Base-by-base conservation (phyloP, 2,797 vertebrate genomes). In the Clarias pachynema region DNA sequence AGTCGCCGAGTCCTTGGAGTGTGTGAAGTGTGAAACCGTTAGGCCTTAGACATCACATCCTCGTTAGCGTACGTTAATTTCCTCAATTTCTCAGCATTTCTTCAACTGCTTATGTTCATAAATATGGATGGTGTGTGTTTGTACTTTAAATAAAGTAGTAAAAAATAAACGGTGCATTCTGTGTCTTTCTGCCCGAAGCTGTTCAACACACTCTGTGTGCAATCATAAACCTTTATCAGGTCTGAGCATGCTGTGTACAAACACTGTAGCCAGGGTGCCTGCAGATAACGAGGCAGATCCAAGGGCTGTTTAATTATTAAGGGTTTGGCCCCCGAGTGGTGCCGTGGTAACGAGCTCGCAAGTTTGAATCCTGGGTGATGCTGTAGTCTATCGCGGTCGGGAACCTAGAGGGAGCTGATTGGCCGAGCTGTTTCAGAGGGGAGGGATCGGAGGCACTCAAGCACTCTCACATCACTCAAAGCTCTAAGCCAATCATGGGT, bases 41-140 rank as follows among this genome's bases (percentile, higher is more conserved):
- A 94, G 91, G 94, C 94, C 95, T 94, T 95, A 94, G 93, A 93
- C 91, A 89, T 92, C 89, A 91, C 89, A 86, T 87, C 91, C 90
- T 90, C 89, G 89, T 88, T 87, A 88, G 85, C 90, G 90, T 88
- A 82, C 89, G 89, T 63, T 79, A 87, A 68, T 88, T 79, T 18
- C 86, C 89, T 87, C 90, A 85, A 91, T 89, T 81, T 92, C 92
- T 65, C 78, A 70, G 63, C 40, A 12, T 81, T 81, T 92, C 88
- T 89, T 75, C n/a, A 57, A 70, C 86, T 80, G 49, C 89, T 90
- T 83, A 37, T 59, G 44, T 63, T 53, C 34, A 56, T 34, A 22
- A 56, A 44, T 82, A n/a, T 81, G 84, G 83, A 40, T 73, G 84
- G 86, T 79, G 57, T 89, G 86, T 79, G 57, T 90, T 86, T 84